Evolutionary conservation across 2,113 vertebrate species (phyloP).

Genomic region (Antennarius striatus): DNA sequence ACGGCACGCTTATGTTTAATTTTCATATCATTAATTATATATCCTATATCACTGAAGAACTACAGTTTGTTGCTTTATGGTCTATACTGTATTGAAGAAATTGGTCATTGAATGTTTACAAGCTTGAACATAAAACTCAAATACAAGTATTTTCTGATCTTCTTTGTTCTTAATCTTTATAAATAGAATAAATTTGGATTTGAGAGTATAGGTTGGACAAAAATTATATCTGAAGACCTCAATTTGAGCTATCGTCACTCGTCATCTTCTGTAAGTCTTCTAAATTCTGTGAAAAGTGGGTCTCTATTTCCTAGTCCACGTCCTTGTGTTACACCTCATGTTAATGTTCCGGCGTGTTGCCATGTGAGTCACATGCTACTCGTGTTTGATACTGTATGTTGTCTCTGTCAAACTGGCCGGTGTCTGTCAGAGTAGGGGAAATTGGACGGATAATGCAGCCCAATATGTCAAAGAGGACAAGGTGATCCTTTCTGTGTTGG

Average conservation of each 20-base stretch:
- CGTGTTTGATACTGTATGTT: background rate
- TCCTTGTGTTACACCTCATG: slow-evolving; percentile 31
- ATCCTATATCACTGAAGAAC: too few species aligned
- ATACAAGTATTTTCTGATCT: too few species aligned
- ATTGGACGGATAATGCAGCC: slow-evolving; percentile 52
- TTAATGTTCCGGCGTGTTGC: slow-evolving; percentile 55
- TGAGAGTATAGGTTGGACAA: too few species aligned
- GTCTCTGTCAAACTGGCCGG: slow-evolving; percentile 38
- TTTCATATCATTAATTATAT: too few species aligned
- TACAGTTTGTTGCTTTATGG: too few species aligned
- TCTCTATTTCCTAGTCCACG: slow-evolving; percentile 26
- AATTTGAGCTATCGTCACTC: background rate
- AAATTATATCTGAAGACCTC: too few species aligned
- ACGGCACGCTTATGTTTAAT: too few species aligned
- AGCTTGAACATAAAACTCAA: too few species aligned
- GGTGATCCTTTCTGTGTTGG: slow-evolving; percentile 67
- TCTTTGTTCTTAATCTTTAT: too few species aligned
- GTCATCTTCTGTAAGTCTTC: slow-evolving; percentile 1
- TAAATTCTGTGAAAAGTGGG: slow-evolving; percentile 29
- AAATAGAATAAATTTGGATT: background rate
- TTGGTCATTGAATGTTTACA: too few species aligned
- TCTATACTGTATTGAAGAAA: too few species aligned
- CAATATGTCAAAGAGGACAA: slow-evolving; percentile 63
- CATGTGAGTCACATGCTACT: slow-evolving; percentile 57
- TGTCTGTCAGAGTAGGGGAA: slow-evolving; percentile 36